A percentile compares a stretch with the other conserved stretches of the same genome.
These are phyloP conservation scores for Aphidius gifuensis DNA, from an alignment of 1,140 invertebrate species.

Conservation along the genomic window DNA sequence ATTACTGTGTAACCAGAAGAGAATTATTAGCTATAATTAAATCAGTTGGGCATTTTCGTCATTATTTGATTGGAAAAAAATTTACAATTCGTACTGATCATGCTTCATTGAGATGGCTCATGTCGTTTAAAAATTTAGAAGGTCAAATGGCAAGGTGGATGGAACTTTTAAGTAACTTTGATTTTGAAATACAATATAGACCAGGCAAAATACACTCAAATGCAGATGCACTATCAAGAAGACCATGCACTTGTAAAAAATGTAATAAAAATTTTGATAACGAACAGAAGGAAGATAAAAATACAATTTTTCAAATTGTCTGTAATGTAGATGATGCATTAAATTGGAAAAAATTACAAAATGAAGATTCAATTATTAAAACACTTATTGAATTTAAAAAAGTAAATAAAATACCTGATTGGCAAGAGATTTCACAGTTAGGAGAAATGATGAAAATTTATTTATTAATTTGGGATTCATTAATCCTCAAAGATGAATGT, in stretches of 20 bases:
- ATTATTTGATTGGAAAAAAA: conserved; percentile 27
- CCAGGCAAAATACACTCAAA: too few species aligned
- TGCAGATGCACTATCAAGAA: conserved; percentile 20
- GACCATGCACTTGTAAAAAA: conserved; percentile 17
- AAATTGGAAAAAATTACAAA: conserved; percentile 12
- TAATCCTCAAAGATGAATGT: background rate
- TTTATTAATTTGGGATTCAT: too few species aligned
- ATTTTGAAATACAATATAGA: conserved; percentile 17
- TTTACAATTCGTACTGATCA: conserved; percentile 32
- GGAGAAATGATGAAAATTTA: too few species aligned
- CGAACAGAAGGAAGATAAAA: background rate
- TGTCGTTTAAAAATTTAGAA: conserved; percentile 34
- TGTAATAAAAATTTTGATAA: background rate
- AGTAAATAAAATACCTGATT: background rate
- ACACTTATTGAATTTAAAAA: conserved; percentile 3
- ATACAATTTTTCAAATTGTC: background rate
- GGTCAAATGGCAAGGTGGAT: conserved; percentile 33
- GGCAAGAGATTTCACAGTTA: too few species aligned
- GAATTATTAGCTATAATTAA: conserved; percentile 33
- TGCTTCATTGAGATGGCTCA: conserved; percentile 35
- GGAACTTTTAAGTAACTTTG: conserved; percentile 19
- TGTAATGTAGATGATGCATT: conserved; percentile 1
- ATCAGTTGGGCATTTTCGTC: conserved; percentile 29
- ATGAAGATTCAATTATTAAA: background rate
- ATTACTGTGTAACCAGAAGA: conserved; percentile 31